phyloP scores from a whole-genome alignment of 1,140 invertebrate genomes.

The Drosophila sproati region DNA sequence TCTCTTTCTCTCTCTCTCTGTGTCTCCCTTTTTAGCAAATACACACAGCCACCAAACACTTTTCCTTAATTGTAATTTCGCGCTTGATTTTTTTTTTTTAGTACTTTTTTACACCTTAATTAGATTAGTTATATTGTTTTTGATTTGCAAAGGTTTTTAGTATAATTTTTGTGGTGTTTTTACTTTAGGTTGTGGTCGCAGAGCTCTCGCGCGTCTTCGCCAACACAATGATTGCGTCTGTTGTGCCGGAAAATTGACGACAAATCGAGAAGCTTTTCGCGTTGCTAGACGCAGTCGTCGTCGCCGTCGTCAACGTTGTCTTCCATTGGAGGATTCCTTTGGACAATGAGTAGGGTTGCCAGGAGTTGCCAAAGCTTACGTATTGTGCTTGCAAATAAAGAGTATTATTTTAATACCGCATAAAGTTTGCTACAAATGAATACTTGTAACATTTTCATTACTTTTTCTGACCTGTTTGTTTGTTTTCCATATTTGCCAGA shows the following conservation, averaged over 20 bases:
- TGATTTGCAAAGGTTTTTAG: slow-evolving; percentile 19
- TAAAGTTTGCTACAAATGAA: not conserved
- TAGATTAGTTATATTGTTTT: slow-evolving; percentile 30
- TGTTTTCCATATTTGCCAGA: not conserved
- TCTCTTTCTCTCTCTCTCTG: not conserved
- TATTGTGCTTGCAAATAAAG: not conserved
- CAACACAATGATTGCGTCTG: slow-evolving; percentile 77
- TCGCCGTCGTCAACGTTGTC: slow-evolving; percentile 25
- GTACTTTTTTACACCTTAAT: slow-evolving; percentile 14
- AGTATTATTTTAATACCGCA: too few relatives aligned
- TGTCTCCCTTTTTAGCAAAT: not conserved
- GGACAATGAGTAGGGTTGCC: slow-evolving; percentile 35
- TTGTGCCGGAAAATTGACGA: slow-evolving; percentile 84
- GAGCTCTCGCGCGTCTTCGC: slow-evolving; percentile 58
- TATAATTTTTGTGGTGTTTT: slow-evolving; percentile 27
- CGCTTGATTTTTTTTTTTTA: not conserved
- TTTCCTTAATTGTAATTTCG: slow-evolving; percentile 23
- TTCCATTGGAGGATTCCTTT: slow-evolving; percentile 38
- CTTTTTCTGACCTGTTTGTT: not conserved
- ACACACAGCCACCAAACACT: slow-evolving; percentile 17
- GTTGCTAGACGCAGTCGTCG: slow-evolving; percentile 55
- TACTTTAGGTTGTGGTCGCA: slow-evolving; percentile 36
- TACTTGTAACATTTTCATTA: not conserved
- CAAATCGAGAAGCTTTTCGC: slow-evolving; percentile 77
- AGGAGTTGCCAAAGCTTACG: not conserved